phyloP scores from a whole-genome alignment of 2,113 vertebrate species.

The Oostethus manadensis region DNA sequence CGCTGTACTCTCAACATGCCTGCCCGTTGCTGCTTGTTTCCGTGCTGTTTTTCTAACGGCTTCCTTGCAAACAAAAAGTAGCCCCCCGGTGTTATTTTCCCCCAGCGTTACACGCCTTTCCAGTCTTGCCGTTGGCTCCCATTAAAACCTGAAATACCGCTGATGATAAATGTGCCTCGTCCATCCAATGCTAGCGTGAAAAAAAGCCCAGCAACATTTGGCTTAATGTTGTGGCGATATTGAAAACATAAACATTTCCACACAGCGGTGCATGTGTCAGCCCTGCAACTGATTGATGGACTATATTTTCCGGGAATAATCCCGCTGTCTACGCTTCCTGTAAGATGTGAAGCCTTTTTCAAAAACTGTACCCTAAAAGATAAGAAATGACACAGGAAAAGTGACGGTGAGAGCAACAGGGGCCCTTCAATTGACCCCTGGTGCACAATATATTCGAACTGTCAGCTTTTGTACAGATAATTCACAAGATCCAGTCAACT shows the following conservation, averaged over 20 bases:
- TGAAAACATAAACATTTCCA: background rate
- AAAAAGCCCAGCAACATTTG: background rate
- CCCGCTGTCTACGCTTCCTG: too few relatives aligned
- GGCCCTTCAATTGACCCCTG: slow-evolving; percentile 20
- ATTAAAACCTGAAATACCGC: background rate
- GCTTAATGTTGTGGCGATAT: background rate
- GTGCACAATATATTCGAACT: background rate
- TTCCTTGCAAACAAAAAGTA: too few relatives aligned
- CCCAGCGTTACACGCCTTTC: background rate
- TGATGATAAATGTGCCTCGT: background rate
- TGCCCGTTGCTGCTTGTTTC: too few relatives aligned
- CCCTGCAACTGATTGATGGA: background rate
- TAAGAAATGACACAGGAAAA: background rate
- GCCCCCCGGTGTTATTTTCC: too few relatives aligned
- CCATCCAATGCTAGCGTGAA: background rate
- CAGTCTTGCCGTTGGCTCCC: background rate
- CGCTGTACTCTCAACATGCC: too few relatives aligned
- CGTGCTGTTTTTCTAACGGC: too few relatives aligned
- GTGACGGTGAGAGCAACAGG: slow-evolving; percentile 3
- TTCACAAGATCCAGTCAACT: background rate
- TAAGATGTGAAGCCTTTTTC: background rate
- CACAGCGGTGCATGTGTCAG: background rate
- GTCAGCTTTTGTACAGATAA: background rate
- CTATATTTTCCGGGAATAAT: too few relatives aligned
- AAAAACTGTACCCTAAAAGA: background rate